A percentile compares a stretch with the other conserved stretches of the same genome.
Conservation (phyloP, 2,888 invertebrate genomes). For the Blastobasis lacticolella region DNA sequence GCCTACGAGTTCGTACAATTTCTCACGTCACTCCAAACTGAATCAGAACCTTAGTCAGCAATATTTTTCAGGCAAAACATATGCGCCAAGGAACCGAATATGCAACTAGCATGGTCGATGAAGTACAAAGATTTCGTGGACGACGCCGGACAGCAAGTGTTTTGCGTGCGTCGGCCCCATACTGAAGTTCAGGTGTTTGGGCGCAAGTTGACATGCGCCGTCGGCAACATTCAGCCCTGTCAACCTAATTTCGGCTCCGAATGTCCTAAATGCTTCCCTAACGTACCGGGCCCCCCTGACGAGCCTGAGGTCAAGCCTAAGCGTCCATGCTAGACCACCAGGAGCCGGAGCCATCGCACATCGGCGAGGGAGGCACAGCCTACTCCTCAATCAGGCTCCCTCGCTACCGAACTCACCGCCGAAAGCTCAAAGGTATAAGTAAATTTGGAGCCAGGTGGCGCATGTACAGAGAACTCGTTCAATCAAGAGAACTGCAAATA, state of each 20-base stretch:
- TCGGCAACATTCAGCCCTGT: constrained; percentile 23
- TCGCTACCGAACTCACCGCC: too few relatives aligned
- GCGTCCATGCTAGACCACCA: constrained; percentile 17
- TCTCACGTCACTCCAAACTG: too few relatives aligned
- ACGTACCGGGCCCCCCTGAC: too few relatives aligned
- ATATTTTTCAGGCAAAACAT: too few relatives aligned
- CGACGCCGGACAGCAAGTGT: constrained; percentile 54
- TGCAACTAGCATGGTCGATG: constrained; percentile 64
- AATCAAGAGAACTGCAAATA: too few relatives aligned
- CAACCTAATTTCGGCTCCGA: too few relatives aligned
- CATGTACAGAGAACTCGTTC: too few relatives aligned
- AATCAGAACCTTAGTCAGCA: too few relatives aligned
- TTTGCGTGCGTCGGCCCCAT: constrained; percentile 68
- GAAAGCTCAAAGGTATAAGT: too few relatives aligned
- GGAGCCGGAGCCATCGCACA: not conserved
- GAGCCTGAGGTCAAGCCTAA: constrained; percentile 7
- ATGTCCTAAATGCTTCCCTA: too few relatives aligned
- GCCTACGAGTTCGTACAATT: too few relatives aligned
- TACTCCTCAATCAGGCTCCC: not conserved
- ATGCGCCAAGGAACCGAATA: constrained; percentile 23
- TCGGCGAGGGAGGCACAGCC: not conserved
- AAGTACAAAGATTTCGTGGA: constrained; percentile 68
- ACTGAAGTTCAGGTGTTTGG: constrained; percentile 25
- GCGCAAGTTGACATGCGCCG: constrained; percentile 19
- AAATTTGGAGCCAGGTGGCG: too few relatives aligned